Base-by-base conservation (phyloP, 2,113 vertebrate genomes). In the Python bivittatus region DNA sequence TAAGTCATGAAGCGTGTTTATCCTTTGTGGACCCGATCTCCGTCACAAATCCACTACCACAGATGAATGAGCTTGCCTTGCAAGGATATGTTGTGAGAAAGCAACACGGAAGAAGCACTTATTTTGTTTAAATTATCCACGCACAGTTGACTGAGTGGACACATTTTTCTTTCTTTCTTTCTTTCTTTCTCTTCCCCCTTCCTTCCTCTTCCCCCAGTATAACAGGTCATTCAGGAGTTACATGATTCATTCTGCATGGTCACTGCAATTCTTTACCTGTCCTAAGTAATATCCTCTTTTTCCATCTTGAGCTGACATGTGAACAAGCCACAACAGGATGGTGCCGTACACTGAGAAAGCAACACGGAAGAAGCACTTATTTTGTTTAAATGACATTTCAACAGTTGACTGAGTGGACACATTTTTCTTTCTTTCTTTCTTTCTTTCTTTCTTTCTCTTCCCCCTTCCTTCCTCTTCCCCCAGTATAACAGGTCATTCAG, bases 271-370 rank as follows among this genome's bases (percentile, higher is more conserved):
- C 94, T 95, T 96, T 94, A 95, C 91, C 93, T 96, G 88, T 92
- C 90, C 93, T 93, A 96, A 96, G 93, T 93, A 93, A 96, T 96
- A 92, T 88, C 92, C 88, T 93, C 94, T 92, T 33, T 96, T 97
- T 96, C 96, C 95, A 96, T 95, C 94, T 94, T 93, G 94, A 96
- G 92, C 93, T 93, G 48, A 94, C 96, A 97, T 79, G 96, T 97
- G 97, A 93, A 86, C 93, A 96, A 96, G 96, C 96, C 96, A 94
- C 96, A 97, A 89, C 91, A 95, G 96, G 22, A 96, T 96, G 53
- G 90, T 94, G 95, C 94, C 92, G 93, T 94, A 61, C 0, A 6
- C 97, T 97, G 54, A 56, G 58, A 61, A 29, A 89, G 54, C 54
- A 23, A 57, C 38, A 33, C 22, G n/a, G n/a, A 23, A 60, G 56